Evolutionary conservation across 2,888 invertebrate species (phyloP), one percentile per base, ranked within the genome.

Genomic region (Anthrax anthrax): DNA sequence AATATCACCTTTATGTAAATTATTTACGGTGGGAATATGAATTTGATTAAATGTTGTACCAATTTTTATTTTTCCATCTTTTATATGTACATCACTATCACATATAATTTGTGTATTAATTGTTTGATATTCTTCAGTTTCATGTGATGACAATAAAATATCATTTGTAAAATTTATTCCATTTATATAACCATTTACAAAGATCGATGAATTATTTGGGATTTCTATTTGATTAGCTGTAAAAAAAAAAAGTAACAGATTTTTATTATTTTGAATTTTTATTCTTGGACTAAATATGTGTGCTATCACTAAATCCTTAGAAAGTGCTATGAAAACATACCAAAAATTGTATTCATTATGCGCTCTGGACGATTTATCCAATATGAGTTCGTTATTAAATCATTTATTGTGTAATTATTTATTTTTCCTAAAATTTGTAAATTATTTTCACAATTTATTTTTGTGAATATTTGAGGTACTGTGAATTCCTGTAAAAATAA

Each of bases 341-440:
- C 58, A 56, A 77, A 75, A 39, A 58, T 61, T 10, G 65, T 67
- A 14, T 61, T 57, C 37, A 60, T 50, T 32, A 77, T 60, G 5
- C 59, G 59, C 60, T 76, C 76, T 47, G 69, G 55, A 23, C 59
- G 61, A 32, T 70, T 66, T 50, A 70, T 70, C 55, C 73, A 72
- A 47, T 76, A 67, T 43, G 73, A 72, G 43, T 70, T 70, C 32
- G 63, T 54, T 10, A 67, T 54, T 29, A 76, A 57, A 43, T 70
- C 60, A 1, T 64, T 56, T 18, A 77, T 54, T 34, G 67, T 59
- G 16, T 71, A 62, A 12, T 67, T 69, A 55, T 72, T 72, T 4
- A 75, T 50, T 16, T 55, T 60, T n/a, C 65, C 65, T 2, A 42
- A 42, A 1, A 67, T 46, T 32, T 49, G 39, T 8, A 65, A 18